Evolutionary conservation across 2,888 invertebrate species (phyloP).

Genomic region (Thelaira solivaga): DNA sequence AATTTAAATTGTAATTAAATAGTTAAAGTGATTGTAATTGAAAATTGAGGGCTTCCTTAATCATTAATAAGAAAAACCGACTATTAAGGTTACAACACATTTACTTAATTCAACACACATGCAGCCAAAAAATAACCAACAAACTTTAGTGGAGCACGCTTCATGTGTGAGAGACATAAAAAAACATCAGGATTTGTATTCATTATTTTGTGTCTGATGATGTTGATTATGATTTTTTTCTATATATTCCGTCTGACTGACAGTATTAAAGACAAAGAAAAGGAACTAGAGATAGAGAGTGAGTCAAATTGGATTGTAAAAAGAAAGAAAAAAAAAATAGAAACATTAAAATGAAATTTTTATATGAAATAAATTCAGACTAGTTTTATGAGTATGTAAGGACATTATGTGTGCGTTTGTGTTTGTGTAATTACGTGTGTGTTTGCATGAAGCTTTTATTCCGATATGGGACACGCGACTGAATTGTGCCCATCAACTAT

Average conservation of each 20-base stretch:
- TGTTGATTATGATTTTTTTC: conserved; percentile 31
- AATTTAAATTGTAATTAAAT: no score
- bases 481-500: conserved; percentile 58
- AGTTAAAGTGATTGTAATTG: no score
- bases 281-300: conserved; percentile 10
- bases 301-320: conserved; percentile 55
- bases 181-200: conserved; percentile 21
- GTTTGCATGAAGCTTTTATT: conserved; percentile 34
- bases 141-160: not conserved
- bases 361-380: not conserved
- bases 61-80: no score
- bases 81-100: no score
- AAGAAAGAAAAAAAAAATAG: no score
- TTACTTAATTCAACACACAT: conserved; percentile 6
- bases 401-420: not conserved
- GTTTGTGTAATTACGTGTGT: not conserved
- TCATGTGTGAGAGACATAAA: not conserved
- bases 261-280: no score
- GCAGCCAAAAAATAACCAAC: not conserved
- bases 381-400: not conserved
- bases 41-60: no score
- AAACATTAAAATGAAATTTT: conserved; percentile 37
- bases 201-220: conserved; percentile 36
- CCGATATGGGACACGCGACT: conserved; percentile 66
- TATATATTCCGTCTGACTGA: no score